Base-by-base conservation (phyloP, 2,797 vertebrate genomes). In the Gallinago stenura region DNA sequence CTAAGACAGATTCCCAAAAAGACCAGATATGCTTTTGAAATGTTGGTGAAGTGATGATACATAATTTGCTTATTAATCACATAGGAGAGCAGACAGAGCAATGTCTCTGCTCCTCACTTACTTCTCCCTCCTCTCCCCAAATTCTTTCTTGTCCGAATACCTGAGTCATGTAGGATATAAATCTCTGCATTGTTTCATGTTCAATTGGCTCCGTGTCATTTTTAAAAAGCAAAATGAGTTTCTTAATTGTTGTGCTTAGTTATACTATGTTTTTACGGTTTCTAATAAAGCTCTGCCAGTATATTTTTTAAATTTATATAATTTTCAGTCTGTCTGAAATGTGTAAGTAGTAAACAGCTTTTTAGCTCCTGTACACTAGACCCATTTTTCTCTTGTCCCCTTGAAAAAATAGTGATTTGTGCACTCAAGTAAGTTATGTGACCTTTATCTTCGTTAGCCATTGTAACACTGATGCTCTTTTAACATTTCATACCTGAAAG, bases 31-130 rank as follows among this genome's bases (percentile, higher is more conserved):
- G 50, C 87, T 89, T 97, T 90, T 77, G 90, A 93, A 97, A 91
- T 79, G 87, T 64, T 92, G 91, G 88, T 93, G 88, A 91, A 95
- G 86, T 83, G 93, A 89, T 95, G 92, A 95, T 97, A 68, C 75
- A 90, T 82, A 87, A 91, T 95, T 87, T 95, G 91, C 94, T 94
- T 97, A 95, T 97, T 97, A 97, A 97, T 97, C 93, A 87, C 92
- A 87, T 45, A 60, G 86, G 60, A 93, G 83, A 93, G 81, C 58
- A 92, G 87, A 89, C 69, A 87, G 75, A 82, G 65, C 35, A 82
- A 84, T 48, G 73, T 80, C 54, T 97, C 72, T 84, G 65, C 91
- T 95, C 72, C 53, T 92, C 70, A 5, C 30, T 73, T 48, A 8
- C 15, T 87, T 70, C 65, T 95, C 48, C 89, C 43, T 37, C 61